phyloP scores from a whole-genome alignment of 2,797 vertebrate species.

The Corythornis leucogaster region DNA sequence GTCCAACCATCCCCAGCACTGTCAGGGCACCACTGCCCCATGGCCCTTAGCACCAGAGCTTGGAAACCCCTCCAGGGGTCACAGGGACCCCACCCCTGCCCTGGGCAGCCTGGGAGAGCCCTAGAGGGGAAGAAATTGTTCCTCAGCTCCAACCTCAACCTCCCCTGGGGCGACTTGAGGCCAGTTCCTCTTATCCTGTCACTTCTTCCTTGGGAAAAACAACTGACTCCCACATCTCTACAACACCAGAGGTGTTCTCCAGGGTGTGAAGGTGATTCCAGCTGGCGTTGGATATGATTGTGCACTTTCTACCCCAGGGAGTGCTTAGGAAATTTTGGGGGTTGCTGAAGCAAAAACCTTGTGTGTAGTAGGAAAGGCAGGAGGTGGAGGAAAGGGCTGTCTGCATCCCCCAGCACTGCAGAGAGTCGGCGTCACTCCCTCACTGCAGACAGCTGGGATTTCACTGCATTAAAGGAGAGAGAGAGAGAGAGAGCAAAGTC shows the following conservation, averaged over 20 bases:
- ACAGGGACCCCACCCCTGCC: not conserved
- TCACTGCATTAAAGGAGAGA: not conserved
- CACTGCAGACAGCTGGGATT: not conserved
- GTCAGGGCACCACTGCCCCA: not conserved
- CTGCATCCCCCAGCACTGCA: not conserved
- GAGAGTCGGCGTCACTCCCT: not conserved
- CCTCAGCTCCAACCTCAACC: not conserved
- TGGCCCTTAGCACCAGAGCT: not conserved
- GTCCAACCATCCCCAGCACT: not conserved
- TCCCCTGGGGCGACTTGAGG: not conserved
- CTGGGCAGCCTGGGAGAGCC: not conserved
- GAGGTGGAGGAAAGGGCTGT: too few species aligned
- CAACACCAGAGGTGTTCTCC: not conserved
- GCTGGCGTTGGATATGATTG: not conserved
- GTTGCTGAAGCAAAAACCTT: not conserved
- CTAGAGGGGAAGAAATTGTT: not conserved
- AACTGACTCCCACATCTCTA: not conserved
- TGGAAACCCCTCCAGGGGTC: not conserved
- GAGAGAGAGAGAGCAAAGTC: not conserved
- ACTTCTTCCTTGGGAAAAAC: not conserved
- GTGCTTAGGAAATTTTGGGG: not conserved
- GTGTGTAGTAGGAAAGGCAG: not conserved
- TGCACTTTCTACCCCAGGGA: not conserved
- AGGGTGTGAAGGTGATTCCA: not conserved
- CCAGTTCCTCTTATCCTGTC: not conserved